Percentiles rank a stretch among this genome's conserved stretches.
These are phyloP conservation scores for Orthochromis indermauri DNA, from an alignment of 2,113 vertebrate species.

Conservation along the genomic window DNA sequence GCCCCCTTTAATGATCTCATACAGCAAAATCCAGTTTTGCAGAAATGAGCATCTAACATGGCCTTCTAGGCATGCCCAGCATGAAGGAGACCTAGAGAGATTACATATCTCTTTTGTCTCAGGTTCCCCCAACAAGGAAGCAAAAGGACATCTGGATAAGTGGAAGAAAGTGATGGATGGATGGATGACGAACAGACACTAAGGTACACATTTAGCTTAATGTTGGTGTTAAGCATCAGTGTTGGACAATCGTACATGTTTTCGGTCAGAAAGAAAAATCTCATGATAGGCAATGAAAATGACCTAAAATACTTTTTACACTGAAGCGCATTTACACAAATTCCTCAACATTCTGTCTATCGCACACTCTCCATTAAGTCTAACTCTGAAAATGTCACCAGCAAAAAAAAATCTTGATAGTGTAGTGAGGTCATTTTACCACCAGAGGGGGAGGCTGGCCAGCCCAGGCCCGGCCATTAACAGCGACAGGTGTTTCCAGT, in stretches of 20 bases:
- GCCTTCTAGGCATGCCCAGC: neutral
- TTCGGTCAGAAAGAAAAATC: neutral
- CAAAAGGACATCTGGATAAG: neutral
- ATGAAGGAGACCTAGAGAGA: neutral
- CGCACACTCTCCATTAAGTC: neutral
- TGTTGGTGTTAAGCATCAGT: neutral
- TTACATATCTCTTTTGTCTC: neutral
- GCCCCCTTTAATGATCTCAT: neutral
- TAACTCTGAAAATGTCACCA: neutral
- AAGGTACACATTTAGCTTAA: neutral
- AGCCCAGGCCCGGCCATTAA: constrained; percentile 17
- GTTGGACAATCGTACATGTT: neutral
- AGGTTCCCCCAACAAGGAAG: neutral
- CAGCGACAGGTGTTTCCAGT: constrained; percentile 35
- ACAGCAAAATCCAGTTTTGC: neutral
- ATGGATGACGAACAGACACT: neutral
- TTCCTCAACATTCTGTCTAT: neutral
- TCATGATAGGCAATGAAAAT: neutral
- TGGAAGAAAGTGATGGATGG: neutral
- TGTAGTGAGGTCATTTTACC: constrained; percentile 3
- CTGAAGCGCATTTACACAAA: neutral
- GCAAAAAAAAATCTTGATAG: neutral
- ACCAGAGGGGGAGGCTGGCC: constrained; percentile 37
- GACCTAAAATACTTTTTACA: neutral
- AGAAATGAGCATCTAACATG: neutral